These are phyloP conservation scores for Hydrolagus colliei DNA, from an alignment of 2,797 vertebrate species.

Conservation along the genomic window DNA sequence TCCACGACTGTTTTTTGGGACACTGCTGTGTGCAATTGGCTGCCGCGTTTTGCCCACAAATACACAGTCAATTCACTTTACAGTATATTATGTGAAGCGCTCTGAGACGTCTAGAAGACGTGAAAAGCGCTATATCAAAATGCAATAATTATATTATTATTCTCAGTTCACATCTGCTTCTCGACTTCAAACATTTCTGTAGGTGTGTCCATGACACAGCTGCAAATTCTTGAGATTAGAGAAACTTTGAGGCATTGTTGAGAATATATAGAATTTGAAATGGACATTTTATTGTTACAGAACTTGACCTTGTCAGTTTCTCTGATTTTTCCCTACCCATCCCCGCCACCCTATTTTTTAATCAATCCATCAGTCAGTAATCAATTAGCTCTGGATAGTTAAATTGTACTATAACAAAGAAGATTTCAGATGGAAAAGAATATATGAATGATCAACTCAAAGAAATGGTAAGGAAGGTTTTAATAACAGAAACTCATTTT, in stretches of 20 bases:
- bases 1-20: too few relatives aligned
- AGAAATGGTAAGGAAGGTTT: not conserved
- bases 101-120: too few relatives aligned
- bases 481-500: not conserved
- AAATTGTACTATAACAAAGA: not conserved
- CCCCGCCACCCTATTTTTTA: too few relatives aligned
- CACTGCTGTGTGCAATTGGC: too few relatives aligned
- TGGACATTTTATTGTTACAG: not conserved
- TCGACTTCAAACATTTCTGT: not conserved
- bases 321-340: too few relatives aligned
- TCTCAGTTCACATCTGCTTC: not conserved
- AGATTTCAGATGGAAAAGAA: not conserved
- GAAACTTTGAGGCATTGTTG: not conserved
- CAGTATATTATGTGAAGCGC: too few relatives aligned
- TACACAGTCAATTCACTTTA: too few relatives aligned
- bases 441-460: not conserved
- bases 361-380: not conserved
- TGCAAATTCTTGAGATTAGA: not conserved
- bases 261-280: not conserved
- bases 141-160: not conserved
- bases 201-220: conserved; percentile 22
- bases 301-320: not conserved
- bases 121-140: too few relatives aligned
- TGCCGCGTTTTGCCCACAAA: too few relatives aligned
- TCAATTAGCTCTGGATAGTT: not conserved